Evolutionary conservation across 2,888 invertebrate species (phyloP).

Genomic region (Dysmachus trigonus): DNA sequence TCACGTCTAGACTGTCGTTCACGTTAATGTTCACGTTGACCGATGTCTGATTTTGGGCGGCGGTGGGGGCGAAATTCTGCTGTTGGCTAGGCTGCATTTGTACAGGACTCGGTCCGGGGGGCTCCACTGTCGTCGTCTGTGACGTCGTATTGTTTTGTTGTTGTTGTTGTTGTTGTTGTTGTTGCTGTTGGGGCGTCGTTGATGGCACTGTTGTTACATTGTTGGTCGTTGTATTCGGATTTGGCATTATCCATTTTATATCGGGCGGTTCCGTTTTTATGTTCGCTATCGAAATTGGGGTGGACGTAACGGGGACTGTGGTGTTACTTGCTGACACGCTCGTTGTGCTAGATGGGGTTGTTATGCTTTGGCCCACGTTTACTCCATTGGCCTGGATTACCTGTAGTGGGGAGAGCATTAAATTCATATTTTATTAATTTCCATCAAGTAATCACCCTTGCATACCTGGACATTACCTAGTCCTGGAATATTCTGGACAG

Average conservation of each 20-base stretch:
- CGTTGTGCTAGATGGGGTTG: constrained; percentile 54
- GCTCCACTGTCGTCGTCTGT: constrained; percentile 45
- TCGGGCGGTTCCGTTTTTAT: constrained; percentile 62
- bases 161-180: constrained; percentile 49
- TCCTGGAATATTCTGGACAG: constrained; percentile 81
- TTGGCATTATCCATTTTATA: constrained; percentile 50
- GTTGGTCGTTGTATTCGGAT: constrained; percentile 54
- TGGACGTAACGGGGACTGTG: constrained; percentile 54
- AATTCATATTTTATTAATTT: constrained; percentile 32
- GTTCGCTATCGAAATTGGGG: constrained; percentile 54
- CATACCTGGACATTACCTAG: constrained; percentile 81
- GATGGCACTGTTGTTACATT: constrained; percentile 52
- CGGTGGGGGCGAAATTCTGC: constrained; percentile 41
- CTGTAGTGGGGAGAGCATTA: constrained; percentile 54
- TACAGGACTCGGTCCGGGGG: constrained; percentile 45
- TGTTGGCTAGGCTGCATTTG: constrained; percentile 43
- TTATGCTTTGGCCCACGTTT: constrained; percentile 59
- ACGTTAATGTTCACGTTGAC: constrained; percentile 62
- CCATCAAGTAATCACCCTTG: constrained; percentile 45
- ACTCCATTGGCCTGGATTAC: constrained; percentile 67
- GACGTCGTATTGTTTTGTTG: constrained; percentile 34
- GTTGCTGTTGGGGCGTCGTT: constrained; percentile 53
- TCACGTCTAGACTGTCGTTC: constrained; percentile 57
- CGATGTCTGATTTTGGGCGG: constrained; percentile 55
- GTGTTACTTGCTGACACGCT: constrained; percentile 56